Evolutionary conservation across 37 sponge, comb jelly and placozoan species (phyloP), one percentile per base, ranked within the genome.

Genomic region (Haliclona indistincta): DNA sequence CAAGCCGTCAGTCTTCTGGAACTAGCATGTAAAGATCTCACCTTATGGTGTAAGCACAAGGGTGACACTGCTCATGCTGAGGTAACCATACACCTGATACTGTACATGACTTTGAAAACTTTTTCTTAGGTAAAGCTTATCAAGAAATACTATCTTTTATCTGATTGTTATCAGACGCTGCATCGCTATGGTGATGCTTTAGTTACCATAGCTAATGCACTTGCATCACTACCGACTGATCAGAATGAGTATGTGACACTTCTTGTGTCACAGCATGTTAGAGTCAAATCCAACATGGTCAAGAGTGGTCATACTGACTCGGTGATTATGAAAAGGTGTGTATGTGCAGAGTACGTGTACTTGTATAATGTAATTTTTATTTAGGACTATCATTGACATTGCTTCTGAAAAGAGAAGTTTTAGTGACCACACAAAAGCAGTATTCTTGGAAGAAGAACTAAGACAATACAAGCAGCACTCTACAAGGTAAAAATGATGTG

Each of bases 11-110:
- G 28, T 6, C 49, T 75, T 7, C 38, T 85, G 7, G 55, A 53
- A 8, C 64, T 76, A 22, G 79, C 73, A 15, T 78, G 70, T 34
- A 35, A 54, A 10, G 70, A 76, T 73, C 56, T 85, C 42, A 8
- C 29, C 28, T 17, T 20, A 1, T 85, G 85, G 85, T 69, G 73
- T 30, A 32, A 54, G 2, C 55, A 70, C 17, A 40, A 39, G 39
- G 70, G 63, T 33, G 63, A 32, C 28, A 15, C 10, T 47, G 51
- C 15, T 15, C 10, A 10, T 47, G 51, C 10, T 47, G 51, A 47
- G 51, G 51, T 47, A 47, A 17, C 10, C 51, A 47, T 47, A 15
- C 15, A 47, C 51, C 13, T 47, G 15, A 17, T 47, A 10, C 10
- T 47, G 32, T 6, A 4, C 36, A 8, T 5, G 10, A n/a, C 36